phyloP scores from a whole-genome alignment of 2,113 vertebrate genomes.

The Lycaon pictus region DNA sequence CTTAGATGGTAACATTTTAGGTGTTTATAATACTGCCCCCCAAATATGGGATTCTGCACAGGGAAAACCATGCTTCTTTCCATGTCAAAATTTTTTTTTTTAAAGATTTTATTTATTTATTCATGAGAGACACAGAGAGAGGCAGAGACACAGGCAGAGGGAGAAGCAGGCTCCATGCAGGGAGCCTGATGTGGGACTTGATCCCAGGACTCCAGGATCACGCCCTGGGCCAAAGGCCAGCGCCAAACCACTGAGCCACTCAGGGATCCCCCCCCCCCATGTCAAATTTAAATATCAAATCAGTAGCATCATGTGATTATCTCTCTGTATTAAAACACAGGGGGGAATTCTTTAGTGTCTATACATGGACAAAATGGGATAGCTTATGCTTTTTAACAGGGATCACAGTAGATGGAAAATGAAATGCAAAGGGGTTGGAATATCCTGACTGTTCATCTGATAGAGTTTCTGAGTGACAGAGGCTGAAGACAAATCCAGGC shows the following conservation, averaged over 20 bases:
- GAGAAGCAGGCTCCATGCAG: background rate
- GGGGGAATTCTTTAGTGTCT: background rate
- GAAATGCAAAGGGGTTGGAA: background rate
- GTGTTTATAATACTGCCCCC: background rate
- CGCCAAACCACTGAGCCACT: background rate
- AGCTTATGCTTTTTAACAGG: background rate
- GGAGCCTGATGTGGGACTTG: background rate
- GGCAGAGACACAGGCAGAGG: background rate
- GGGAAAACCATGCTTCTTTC: constrained; percentile 20
- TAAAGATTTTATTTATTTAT: background rate
- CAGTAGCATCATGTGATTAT: background rate
- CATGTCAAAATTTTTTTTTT: background rate
- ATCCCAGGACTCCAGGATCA: background rate
- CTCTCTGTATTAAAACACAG: constrained; percentile 10
- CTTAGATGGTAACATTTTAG: constrained; percentile 5
- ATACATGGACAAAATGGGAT: background rate
- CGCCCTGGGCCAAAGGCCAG: background rate
- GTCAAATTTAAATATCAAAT: constrained; percentile 33
- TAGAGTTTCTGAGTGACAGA: background rate
- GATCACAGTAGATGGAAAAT: background rate
- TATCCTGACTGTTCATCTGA: background rate
- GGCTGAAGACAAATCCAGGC: background rate
- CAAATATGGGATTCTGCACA: constrained; percentile 15
- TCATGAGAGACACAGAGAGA: background rate
- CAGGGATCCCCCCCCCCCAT: background rate